Evolutionary conservation across 2,888 invertebrate genomes (phyloP), one percentile per base, ranked within the genome.

Genomic region (Ormyrus thymus): DNA sequence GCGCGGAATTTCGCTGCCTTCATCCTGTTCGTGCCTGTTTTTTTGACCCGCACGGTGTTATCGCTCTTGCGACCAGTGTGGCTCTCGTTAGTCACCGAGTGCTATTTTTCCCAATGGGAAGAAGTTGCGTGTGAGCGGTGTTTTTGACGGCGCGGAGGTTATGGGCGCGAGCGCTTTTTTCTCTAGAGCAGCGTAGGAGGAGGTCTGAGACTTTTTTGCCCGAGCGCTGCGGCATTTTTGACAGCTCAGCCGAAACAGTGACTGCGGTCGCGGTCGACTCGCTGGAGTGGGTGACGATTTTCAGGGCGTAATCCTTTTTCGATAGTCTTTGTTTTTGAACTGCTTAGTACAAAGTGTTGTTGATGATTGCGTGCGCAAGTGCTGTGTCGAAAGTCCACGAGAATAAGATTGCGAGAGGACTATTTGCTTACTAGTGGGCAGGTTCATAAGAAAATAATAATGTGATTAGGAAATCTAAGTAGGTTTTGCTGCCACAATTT

Each of bases 61-160:
- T 29, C 50, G 50, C 15, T 45, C 10, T 29, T 29, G 29, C 11
- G 2, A 43, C 29, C 29, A 29, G 29, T 29, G 53, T 66, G 43
- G 43, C 7, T 59, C 15, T 59, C 50, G 50, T 7, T 15, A 53
- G 43, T 53, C 53, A 7, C n/a, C 29, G 50, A 56, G 15, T n/a
- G 13, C 9, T 55, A 9, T 45, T 7, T 62, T 9, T 69, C 45
- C 6, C 50, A 8, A 9, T 29, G 29, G 29, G 29, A 29, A 29
- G 4, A 29, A 29, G 29, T 15, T 15, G 45, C 10, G 56, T 56
- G 6, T 51, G 50, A 50, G 61, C 9, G 10, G 61, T 71, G 61
- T 51, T 59, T 51, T 59, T 51, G 51, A 61, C n/a, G 11, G n/a
- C 43, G 43, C 29, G 29, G 48, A 74, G 73, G 73, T 74, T 74